phyloP scores from a whole-genome alignment of 1,140 invertebrate species.

The Drosophila tsacasi region DNA sequence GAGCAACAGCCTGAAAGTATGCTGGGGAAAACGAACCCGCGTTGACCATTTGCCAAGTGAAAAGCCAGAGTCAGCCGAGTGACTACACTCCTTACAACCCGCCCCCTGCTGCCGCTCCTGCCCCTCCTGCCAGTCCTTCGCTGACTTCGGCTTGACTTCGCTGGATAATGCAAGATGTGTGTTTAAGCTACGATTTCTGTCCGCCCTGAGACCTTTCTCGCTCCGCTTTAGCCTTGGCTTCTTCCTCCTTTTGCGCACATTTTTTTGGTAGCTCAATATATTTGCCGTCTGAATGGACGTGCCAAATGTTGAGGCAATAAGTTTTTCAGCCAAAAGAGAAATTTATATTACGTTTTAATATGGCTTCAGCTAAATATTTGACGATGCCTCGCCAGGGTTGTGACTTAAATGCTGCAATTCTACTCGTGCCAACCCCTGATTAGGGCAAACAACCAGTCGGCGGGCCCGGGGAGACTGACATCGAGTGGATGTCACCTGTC shows the following conservation, averaged over 20 bases:
- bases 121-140: background rate
- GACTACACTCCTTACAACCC: slow-evolving; percentile 17
- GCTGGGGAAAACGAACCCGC: slow-evolving; percentile 36
- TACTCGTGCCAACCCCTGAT: slow-evolving; percentile 8
- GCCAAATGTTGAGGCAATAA: slow-evolving; percentile 75
- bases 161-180: slow-evolving; percentile 57
- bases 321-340: slow-evolving; percentile 58
- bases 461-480: slow-evolving; percentile 28
- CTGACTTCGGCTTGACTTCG: slow-evolving; percentile 10
- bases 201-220: slow-evolving; percentile 35
- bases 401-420: background rate
- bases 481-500: slow-evolving; percentile 25
- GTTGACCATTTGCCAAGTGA: slow-evolving; percentile 72
- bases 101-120: background rate
- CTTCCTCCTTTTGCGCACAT: slow-evolving; percentile 23
- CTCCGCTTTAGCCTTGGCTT: slow-evolving; percentile 17
- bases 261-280: slow-evolving; percentile 60
- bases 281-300: slow-evolving; percentile 69
- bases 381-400: slow-evolving; percentile 8
- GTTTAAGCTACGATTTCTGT: slow-evolving; percentile 55
- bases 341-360: slow-evolving; percentile 69
- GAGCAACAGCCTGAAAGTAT: slow-evolving; percentile 70
- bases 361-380: slow-evolving; percentile 62
- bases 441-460: slow-evolving; percentile 18
- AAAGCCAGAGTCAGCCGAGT: slow-evolving; percentile 48